Evolutionary conservation across 2,797 vertebrate genomes (phyloP).

Genomic region (Danio albolineatus): DNA sequence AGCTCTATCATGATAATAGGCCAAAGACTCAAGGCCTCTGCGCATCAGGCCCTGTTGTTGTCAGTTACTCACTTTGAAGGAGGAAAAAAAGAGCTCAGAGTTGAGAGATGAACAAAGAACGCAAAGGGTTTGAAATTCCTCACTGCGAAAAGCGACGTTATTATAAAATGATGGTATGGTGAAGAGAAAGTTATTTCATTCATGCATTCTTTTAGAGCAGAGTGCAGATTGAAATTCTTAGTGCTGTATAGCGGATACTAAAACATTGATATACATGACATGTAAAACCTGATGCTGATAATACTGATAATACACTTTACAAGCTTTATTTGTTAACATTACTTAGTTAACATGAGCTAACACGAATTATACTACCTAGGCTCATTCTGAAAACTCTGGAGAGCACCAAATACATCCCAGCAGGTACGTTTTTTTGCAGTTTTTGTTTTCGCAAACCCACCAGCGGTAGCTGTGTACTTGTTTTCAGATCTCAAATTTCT

Average conservation of each 20-base stretch:
- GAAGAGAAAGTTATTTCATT: neutral
- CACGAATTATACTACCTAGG: no score
- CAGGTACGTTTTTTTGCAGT: no score
- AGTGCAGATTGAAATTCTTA: neutral
- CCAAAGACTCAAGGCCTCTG: constrained; percentile 68
- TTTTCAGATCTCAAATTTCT: no score
- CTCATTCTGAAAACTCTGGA: no score
- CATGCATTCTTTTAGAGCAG: neutral
- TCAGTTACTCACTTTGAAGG: constrained; percentile 74
- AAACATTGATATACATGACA: neutral
- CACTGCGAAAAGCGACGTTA: constrained; percentile 2
- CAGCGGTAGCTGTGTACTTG: no score
- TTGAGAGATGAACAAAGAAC: constrained; percentile 54
- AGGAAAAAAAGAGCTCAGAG: constrained; percentile 52
- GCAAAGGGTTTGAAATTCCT: constrained; percentile 31
- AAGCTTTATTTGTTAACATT: no score
- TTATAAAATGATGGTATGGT: neutral
- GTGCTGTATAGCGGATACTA: neutral
- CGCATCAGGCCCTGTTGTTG: constrained; percentile 67
- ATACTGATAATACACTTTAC: neutral
- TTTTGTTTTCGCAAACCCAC: no score
- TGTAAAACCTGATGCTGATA: neutral
- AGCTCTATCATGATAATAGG: constrained; percentile 67
- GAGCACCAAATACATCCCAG: no score
- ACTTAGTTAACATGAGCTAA: no score